These are phyloP conservation scores for Pristionchus entomophagus DNA, from an alignment of 2,888 invertebrate species.

Conservation along the genomic window DNA sequence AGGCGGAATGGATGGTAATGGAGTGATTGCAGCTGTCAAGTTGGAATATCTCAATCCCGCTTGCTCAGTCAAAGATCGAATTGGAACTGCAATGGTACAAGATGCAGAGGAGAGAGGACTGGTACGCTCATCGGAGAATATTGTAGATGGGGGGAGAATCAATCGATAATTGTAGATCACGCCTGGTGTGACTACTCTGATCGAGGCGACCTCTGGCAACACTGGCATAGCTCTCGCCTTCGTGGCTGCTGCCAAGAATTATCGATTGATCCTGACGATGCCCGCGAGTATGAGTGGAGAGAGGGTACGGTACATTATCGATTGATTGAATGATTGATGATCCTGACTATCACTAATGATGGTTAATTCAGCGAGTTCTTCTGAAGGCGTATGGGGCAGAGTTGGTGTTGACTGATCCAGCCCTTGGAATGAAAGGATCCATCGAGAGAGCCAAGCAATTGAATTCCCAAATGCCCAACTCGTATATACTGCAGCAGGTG, in stretches of 20 bases:
- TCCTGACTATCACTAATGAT: no score
- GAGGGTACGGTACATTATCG: slow-evolving; percentile 56
- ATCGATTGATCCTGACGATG: slow-evolving; percentile 74
- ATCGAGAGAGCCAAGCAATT: slow-evolving; percentile 71
- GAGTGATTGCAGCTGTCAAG: slow-evolving; percentile 68
- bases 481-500: slow-evolving; percentile 71
- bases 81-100: slow-evolving; percentile 74
- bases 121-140: slow-evolving; percentile 52
- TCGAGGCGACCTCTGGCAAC: slow-evolving; percentile 75
- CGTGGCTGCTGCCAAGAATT: slow-evolving; percentile 72
- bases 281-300: slow-evolving; percentile 74
- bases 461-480: slow-evolving; percentile 65
- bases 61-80: slow-evolving; percentile 75
- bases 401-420: slow-evolving; percentile 72
- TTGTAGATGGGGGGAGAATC: neutral
- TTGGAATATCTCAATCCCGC: slow-evolving; percentile 75
- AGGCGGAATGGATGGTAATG: neutral
- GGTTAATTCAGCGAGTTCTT: slow-evolving; percentile 67
- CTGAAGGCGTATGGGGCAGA: slow-evolving; percentile 75
- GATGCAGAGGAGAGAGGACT: slow-evolving; percentile 69
- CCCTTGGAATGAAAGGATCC: slow-evolving; percentile 71
- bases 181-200: slow-evolving; percentile 69
- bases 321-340: neutral
- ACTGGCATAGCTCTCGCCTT: slow-evolving; percentile 76
- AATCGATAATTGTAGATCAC: slow-evolving; percentile 54